These are phyloP conservation scores for Melipona beecheii DNA, from an alignment of 2,888 invertebrate genomes.

Conservation along the genomic window DNA sequence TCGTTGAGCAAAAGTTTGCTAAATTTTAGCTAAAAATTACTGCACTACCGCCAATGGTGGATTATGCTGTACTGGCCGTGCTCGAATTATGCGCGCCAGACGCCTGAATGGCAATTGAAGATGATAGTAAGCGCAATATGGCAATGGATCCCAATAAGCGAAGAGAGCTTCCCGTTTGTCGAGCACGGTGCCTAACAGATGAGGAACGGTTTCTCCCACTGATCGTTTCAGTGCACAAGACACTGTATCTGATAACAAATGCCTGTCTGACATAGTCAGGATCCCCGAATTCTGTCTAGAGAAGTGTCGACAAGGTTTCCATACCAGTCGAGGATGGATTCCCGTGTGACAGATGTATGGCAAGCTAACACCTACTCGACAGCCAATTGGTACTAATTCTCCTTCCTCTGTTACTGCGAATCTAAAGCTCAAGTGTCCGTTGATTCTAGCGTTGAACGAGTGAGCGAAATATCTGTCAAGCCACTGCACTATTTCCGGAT, in stretches of 20 bases:
- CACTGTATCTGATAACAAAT: slow-evolving; percentile 86
- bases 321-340: slow-evolving; percentile 88
- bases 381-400: slow-evolving; percentile 88
- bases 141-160: slow-evolving; percentile 93
- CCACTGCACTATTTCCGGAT: slow-evolving; percentile 89
- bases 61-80: slow-evolving; percentile 77
- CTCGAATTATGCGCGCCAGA: slow-evolving; percentile 76
- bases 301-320: slow-evolving; percentile 88
- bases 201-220: slow-evolving; percentile 79
- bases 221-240: slow-evolving; percentile 84
- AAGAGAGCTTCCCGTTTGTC: slow-evolving; percentile 93
- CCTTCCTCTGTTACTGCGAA: slow-evolving; percentile 87
- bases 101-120: slow-evolving; percentile 89
- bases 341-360: slow-evolving; percentile 92
- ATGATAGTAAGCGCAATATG: slow-evolving; percentile 94
- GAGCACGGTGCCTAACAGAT: slow-evolving; percentile 86
- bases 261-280: slow-evolving; percentile 74
- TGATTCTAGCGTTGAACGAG: slow-evolving; percentile 88
- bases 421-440: slow-evolving; percentile 92
- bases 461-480: slow-evolving; percentile 89
- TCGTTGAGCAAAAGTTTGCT: neutral
- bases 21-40: slow-evolving; percentile 52
- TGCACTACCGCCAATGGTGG: slow-evolving; percentile 81
- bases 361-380: slow-evolving; percentile 91
- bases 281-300: slow-evolving; percentile 86